phyloP scores from a whole-genome alignment of 2,113 vertebrate species.

The Tylochromis polylepis region DNA sequence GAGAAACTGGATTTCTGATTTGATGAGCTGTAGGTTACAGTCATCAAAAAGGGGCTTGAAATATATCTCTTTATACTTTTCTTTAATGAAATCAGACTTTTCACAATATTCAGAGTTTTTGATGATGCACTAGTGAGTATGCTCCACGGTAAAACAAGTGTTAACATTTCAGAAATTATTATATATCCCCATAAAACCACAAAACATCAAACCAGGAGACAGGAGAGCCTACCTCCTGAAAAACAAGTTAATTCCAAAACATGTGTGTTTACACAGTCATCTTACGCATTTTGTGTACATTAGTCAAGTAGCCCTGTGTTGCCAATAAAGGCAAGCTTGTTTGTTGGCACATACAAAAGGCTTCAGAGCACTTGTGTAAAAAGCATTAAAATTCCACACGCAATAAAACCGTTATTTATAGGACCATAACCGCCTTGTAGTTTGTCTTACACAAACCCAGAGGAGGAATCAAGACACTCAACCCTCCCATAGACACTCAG shows the following conservation, averaged over 20 bases:
- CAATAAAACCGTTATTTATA: conserved; percentile 78
- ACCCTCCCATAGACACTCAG: conserved; percentile 49
- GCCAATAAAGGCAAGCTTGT: conserved; percentile 3
- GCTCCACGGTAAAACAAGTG: not conserved
- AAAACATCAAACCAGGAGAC: not conserved
- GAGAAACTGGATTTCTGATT: not conserved
- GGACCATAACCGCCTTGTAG: conserved; percentile 73
- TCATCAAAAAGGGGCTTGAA: not conserved
- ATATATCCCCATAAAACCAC: not conserved
- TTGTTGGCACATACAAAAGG: conserved; percentile 59
- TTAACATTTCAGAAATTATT: not conserved
- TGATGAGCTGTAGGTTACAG: not conserved
- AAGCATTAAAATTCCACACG: conserved; percentile 63
- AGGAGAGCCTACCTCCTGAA: not conserved
- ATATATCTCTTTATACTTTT: not conserved
- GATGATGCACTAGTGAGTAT: not conserved
- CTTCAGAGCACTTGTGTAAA: conserved; percentile 66
- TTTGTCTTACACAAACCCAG: conserved; percentile 73
- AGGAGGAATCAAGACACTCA: conserved; percentile 56
- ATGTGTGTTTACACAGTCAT: not conserved
- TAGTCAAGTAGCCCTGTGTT: not conserved
- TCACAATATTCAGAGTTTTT: not conserved
- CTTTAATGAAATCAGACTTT: not conserved
- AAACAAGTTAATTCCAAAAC: not conserved
- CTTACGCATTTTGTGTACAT: not conserved